phyloP scores from a whole-genome alignment of 2,888 invertebrate genomes.

The Ptychoptera contaminata region DNA sequence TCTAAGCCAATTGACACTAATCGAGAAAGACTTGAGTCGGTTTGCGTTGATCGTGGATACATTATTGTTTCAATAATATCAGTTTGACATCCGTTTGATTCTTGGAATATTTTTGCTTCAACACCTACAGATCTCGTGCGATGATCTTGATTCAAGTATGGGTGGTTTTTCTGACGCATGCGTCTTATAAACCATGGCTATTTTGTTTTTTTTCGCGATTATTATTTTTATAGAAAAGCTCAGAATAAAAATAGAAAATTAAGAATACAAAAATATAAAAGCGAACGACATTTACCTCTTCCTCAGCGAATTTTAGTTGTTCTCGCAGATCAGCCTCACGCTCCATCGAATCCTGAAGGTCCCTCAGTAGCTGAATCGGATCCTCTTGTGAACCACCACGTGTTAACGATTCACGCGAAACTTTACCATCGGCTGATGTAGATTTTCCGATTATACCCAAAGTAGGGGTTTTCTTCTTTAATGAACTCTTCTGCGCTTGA shows the following conservation, averaged over 20 bases:
- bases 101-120: too few species aligned
- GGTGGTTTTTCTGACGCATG: background rate
- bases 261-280: background rate
- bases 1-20: too few species aligned
- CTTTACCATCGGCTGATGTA: conserved; percentile 45
- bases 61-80: background rate
- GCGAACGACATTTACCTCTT: conserved; percentile 47
- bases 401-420: conserved; percentile 57
- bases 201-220: conserved; percentile 7
- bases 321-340: conserved; percentile 86
- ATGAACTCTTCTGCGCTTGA: conserved; percentile 18
- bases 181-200: background rate
- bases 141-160: too few species aligned
- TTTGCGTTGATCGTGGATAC: conserved; percentile 1
- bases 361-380: conserved; percentile 64
- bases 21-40: background rate
- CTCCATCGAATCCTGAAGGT: conserved; percentile 82
- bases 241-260: background rate
- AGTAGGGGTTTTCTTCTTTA: conserved; percentile 42
- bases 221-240: conserved; percentile 21
- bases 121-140: too few species aligned
- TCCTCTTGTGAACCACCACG: conserved; percentile 68
- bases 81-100: conserved; percentile 1
- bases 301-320: conserved; percentile 82
- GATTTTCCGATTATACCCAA: conserved; percentile 38